These are phyloP conservation scores for Megalops atlanticus DNA, from an alignment of 2,113 vertebrate species.

Conservation along the genomic window DNA sequence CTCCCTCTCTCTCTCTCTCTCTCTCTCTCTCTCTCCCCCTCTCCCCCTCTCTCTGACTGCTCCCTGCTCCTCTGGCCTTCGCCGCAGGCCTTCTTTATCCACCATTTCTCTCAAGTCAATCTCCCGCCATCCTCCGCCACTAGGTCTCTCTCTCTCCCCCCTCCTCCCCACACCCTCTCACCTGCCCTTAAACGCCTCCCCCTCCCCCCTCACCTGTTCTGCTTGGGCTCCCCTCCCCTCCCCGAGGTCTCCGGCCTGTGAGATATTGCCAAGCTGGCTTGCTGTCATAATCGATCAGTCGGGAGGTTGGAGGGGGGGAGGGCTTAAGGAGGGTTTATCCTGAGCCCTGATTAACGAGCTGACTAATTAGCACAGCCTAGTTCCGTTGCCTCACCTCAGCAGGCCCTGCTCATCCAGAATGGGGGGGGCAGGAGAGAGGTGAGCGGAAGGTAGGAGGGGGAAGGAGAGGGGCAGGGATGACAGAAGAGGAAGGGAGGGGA, in stretches of 20 bases:
- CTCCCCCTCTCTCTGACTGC: too few species aligned
- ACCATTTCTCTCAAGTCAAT: background rate
- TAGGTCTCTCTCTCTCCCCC: too few species aligned
- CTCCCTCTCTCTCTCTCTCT: too few species aligned
- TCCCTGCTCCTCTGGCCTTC: background rate
- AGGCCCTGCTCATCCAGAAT: conserved; percentile 52
- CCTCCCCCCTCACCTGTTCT: conserved; percentile 28
- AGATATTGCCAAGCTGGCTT: conserved; percentile 60
- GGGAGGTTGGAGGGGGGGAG: conserved; percentile 60
- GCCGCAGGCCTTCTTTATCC: background rate
- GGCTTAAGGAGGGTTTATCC: conserved; percentile 72
- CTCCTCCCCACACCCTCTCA: background rate
- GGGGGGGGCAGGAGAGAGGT: conserved; percentile 53
- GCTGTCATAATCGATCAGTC: conserved; percentile 76
- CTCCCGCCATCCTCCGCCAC: too few species aligned
- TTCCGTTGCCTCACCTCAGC: conserved; percentile 52
- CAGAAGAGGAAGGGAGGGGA: too few species aligned
- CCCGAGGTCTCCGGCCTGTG: background rate
- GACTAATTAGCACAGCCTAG: conserved; percentile 73
- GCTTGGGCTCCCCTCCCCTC: conserved; percentile 36
- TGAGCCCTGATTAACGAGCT: conserved; percentile 75
- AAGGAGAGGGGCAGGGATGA: too few species aligned
- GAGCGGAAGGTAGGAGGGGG: conserved; percentile 9
- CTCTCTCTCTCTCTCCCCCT: too few species aligned
- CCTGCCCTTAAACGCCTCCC: background rate